A percentile compares a stretch with the other conserved stretches of the same genome.
Conservation (phyloP, 35 echinoderm and acorn worm genomes). For the Strongylocentrotus purpuratus region DNA sequence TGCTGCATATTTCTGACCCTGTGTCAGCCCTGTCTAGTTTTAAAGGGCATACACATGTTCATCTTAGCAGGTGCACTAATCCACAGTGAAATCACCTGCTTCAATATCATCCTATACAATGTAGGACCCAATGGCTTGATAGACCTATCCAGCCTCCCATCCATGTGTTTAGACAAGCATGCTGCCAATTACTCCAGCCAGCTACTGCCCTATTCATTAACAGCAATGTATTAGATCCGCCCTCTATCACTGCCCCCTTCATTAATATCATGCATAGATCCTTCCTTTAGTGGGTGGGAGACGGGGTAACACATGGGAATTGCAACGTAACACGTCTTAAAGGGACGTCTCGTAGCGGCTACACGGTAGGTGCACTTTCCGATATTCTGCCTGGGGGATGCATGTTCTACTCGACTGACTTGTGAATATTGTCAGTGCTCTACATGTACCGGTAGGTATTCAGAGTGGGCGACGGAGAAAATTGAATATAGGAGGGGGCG, state of each 20-base stretch:
- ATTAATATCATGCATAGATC: neutral
- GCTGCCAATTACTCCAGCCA: neutral
- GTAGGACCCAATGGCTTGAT: neutral
- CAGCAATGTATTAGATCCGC: neutral
- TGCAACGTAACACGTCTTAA: neutral
- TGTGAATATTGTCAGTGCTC: neutral
- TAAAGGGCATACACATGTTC: too few species aligned
- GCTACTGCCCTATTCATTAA: neutral
- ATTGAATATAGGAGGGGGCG: neutral
- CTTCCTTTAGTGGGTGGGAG: neutral
- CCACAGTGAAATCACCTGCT: neutral
- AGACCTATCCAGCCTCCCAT: neutral
- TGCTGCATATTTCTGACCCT: neutral
- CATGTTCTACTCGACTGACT: neutral
- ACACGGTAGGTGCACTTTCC: neutral
- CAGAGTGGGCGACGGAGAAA: neutral
- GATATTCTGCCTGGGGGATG: neutral
- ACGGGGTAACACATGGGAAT: neutral
- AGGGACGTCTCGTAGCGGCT: neutral
- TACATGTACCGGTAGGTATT: neutral
- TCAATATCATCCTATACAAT: neutral
- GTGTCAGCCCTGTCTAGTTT: neutral
- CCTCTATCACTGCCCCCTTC: neutral
- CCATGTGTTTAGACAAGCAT: neutral
- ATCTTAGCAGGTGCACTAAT: neutral